Evolutionary conservation across 2,113 vertebrate genomes (phyloP), one percentile per base, ranked within the genome.

Genomic region (Meleagris gallopavo): DNA sequence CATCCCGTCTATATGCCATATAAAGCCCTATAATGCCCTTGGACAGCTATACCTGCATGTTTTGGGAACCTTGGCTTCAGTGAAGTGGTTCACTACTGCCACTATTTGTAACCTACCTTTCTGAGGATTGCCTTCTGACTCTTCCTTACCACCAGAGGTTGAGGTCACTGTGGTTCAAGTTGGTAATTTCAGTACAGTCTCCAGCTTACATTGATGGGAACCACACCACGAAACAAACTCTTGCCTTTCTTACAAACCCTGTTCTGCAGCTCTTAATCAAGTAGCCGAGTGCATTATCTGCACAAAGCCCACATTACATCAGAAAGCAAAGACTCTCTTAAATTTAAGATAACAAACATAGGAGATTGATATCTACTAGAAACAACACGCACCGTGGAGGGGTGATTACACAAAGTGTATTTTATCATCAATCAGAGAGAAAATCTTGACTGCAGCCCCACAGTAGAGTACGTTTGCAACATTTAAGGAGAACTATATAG

Each of bases 401-500:
- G 57, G 41, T 25, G 71, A 94, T 88, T 67, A 89, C 19, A 43
- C 61, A 94, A 85, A 83, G 86, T n/a, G 61, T 73, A 86, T 89
- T 94, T 96, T 80, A 88, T 88, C 88, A 91, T 54, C 83, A 66
- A 81, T 94, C 94, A 64, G 77, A 4, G 18, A 30, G 41, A 71
- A 89, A 54, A 93, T 76, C 67, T 89, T 80, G 66, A 88, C 24
- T 85, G 41, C 65, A 97, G 80, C 71, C 34, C 62, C 90, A 38
- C 25, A 55, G 77, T 2, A 84, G 82, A 76, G 40, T 27, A 16
- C 54, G 57, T 64, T 89, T 69, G 34, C 82, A 91, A 78, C 54
- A 86, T 89, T 78, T 66, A 89, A 97, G 87, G 86, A 66, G 85
- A 94, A 95, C 86, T 94, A 81, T 50, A 77, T 9, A 93, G 83